Evolutionary conservation across 1,140 invertebrate species (phyloP).

Genomic region (Tetranychus urticae): DNA sequence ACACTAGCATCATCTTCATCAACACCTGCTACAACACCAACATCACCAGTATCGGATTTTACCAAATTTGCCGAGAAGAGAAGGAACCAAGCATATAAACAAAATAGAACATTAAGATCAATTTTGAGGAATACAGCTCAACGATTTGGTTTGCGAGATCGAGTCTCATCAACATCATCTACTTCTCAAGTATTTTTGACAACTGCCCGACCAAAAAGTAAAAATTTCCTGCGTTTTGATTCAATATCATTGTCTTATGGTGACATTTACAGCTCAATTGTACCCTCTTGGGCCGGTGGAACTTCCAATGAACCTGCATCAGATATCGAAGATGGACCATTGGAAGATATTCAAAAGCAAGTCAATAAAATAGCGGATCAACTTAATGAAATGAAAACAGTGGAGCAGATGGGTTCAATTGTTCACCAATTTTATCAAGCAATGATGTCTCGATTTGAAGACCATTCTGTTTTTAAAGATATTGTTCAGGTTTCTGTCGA

Average conservation of each 20-base stretch:
- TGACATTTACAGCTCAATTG: constrained; percentile 1
- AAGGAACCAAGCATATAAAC: constrained; percentile 52
- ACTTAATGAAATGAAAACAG: constrained; percentile 19
- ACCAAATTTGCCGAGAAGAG: constrained; percentile 68
- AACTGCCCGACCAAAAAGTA: neutral
- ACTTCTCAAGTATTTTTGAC: neutral
- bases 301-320: no score
- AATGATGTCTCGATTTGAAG: constrained; percentile 46
- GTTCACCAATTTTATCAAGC: constrained; percentile 73
- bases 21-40: neutral
- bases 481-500: constrained; percentile 45
- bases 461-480: constrained; percentile 38
- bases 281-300: no score
- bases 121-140: constrained; percentile 34
- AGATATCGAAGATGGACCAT: neutral
- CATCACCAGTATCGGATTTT: constrained; percentile 25
- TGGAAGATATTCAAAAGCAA: constrained; percentile 8
- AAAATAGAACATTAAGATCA: constrained; percentile 46
- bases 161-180: neutral
- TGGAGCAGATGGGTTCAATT: constrained; percentile 67
- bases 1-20: neutral
- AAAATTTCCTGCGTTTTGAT: constrained; percentile 1
- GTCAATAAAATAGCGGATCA: constrained; percentile 16
- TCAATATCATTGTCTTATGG: neutral
- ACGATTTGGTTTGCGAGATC: constrained; percentile 23